Base-by-base conservation (phyloP, 2,113 vertebrate species). In the Heterochromis multidens region DNA sequence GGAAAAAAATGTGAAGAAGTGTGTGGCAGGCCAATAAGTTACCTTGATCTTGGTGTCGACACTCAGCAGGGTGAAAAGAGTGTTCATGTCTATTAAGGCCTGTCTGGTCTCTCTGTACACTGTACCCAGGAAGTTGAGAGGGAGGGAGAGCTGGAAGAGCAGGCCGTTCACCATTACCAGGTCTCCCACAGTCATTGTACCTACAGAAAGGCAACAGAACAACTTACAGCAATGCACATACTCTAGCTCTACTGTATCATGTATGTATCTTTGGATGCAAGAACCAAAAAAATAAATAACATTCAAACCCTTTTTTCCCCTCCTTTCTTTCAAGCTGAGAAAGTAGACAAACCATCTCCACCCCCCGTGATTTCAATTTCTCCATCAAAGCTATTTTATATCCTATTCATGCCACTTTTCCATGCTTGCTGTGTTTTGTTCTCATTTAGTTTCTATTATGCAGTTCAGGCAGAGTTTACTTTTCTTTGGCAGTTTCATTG, bases 91-190 rank as follows among this genome's bases (percentile, higher is more conserved):
- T 82, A 99, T 99, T 52, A 99, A 97, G 3, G 99, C 98, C 96
- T 99, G 99, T 85, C 98, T 96, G 58, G 99, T 99, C 95, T 99
- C 99, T 96, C 99, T 96, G 96, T 99, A 99, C 10, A 99, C 99
- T 1, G 99, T 99, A 82, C 98, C 99, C 95, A 99, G 94, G 95
- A 99, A 99, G 96, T 99, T 99, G 14, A 99, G 97, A 14, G 99
- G 99, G 60, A 99, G 94, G 59, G 99, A 99, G 87, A 99, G 97
- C 94, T 99, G 99, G 95, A 99, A 99, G 78, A 99, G 97, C 81
- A 99, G 96, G 77, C 99, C 98, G 56, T 99, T 99, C 91, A 99
- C 99, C 99, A 99, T 99, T 59, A 99, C 98, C 88, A 99, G 95
- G 92, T 99, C 99, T 89, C 99, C 99, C 82, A 99, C 97, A 0